Conservation (phyloP, 2,113 vertebrate genomes). For the Tauraco erythrolophus region DNA sequence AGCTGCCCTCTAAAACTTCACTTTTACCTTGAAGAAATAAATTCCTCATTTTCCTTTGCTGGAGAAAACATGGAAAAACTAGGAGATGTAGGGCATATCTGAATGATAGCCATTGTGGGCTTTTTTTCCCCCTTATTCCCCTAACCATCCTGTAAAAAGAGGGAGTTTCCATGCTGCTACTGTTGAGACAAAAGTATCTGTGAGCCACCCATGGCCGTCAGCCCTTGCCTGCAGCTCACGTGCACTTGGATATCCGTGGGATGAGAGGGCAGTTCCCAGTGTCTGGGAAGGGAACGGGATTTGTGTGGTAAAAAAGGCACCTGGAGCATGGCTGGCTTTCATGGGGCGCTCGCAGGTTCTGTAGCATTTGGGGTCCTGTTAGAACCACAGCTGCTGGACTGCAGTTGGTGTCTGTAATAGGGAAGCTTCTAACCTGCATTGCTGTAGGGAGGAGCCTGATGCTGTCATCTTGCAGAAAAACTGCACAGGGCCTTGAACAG, state of each 20-base stretch:
- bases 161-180: neutral
- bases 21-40: neutral
- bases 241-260: neutral
- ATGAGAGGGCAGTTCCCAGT: neutral
- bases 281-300: neutral
- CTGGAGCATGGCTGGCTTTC: neutral
- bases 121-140: accelerated
- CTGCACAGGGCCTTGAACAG: neutral
- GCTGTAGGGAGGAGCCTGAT: neutral
- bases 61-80: neutral
- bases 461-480: neutral
- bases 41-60: neutral
- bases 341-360: neutral
- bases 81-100: neutral
- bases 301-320: neutral
- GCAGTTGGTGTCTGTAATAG: neutral
- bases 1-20: neutral
- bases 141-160: neutral
- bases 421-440: neutral
- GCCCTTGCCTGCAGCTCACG: neutral
- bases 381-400: neutral
- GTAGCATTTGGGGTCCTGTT: neutral
- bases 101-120: neutral
- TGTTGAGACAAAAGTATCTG: neutral
- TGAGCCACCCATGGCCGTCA: neutral